Conservation (phyloP, 2,888 invertebrate genomes). For the Acleris cristana region DNA sequence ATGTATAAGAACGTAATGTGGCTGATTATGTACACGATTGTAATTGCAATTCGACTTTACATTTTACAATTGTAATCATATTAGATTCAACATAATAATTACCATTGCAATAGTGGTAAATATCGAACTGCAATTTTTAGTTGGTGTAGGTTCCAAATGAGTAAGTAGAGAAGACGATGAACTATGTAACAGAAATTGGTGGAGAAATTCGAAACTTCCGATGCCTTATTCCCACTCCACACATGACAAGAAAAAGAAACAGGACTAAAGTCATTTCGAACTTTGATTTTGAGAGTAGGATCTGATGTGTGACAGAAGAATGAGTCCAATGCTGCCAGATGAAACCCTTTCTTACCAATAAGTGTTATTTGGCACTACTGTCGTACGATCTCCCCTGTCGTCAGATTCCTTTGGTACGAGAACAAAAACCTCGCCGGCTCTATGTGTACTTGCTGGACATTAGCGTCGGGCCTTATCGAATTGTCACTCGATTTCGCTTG, state of each 20-base stretch:
- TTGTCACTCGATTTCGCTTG: conserved; percentile 75
- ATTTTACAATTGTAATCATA: conserved; percentile 1
- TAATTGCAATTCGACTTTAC: conserved; percentile 26
- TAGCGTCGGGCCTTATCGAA: conserved; percentile 77
- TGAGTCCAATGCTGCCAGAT: conserved; percentile 54
- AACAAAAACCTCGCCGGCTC: conserved; percentile 72
- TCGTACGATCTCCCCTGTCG: conserved; percentile 62
- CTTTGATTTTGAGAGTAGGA: too few relatives aligned
- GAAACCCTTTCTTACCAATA: conserved; percentile 70
- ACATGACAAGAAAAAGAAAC: too few relatives aligned
- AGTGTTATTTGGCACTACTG: conserved; percentile 65
- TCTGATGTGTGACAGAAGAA: conserved; percentile 45
- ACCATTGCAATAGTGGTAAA: background rate
- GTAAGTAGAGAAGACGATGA: conserved; percentile 35
- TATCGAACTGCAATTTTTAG: conserved; percentile 23
- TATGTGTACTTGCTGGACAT: conserved; percentile 77
- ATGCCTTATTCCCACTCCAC: conserved; percentile 27
- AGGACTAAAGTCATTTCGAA: too few relatives aligned
- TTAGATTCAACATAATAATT: background rate
- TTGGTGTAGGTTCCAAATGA: conserved; percentile 16
- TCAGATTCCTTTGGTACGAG: conserved; percentile 74
- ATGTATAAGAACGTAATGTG: conserved; percentile 12
- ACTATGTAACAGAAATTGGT: conserved; percentile 41
- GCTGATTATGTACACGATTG: conserved; percentile 31
- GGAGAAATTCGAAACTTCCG: too few relatives aligned